A percentile compares a stretch with the other conserved stretches of the same genome.
Evolutionary conservation across 1,140 invertebrate species (phyloP).

Genomic region (Dreissena polymorpha): DNA sequence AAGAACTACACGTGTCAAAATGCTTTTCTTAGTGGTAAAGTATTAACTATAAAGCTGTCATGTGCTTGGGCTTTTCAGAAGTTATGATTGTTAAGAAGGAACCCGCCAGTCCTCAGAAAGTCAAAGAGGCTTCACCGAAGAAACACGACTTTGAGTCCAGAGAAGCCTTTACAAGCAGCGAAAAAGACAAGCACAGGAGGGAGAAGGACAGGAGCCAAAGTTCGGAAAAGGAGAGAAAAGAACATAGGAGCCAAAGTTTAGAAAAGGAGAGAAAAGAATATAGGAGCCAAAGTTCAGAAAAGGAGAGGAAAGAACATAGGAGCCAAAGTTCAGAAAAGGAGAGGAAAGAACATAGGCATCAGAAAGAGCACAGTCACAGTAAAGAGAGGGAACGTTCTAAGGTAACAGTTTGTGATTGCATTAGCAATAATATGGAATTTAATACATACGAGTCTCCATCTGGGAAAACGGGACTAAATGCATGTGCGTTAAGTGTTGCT

Average conservation of each 20-base stretch:
- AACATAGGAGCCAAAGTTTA: not conserved
- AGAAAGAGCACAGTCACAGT: not conserved
- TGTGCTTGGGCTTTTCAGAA: no score
- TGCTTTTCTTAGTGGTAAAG: no score
- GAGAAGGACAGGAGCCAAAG: not conserved
- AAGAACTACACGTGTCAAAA: no score
- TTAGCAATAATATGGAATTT: not conserved
- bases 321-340: conserved; percentile 3
- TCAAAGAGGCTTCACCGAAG: not conserved
- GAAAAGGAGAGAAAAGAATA: no score
- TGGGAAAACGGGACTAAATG: no score
- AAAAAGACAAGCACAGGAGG: conserved; percentile 29
- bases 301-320: no score
- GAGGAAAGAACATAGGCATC: conserved; percentile 31
- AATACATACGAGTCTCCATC: not conserved
- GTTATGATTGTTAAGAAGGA: no score
- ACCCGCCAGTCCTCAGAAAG: no score
- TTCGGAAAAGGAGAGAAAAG: conserved; percentile 16
- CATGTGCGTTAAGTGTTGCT: no score
- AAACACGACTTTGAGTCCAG: conserved; percentile 14
- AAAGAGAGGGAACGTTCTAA: conserved; percentile 49
- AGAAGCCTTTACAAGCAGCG: not conserved
- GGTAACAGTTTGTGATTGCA: conserved; percentile 23
- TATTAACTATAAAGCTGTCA: no score
- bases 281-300: no score